Base-by-base conservation (phyloP, 2,113 vertebrate species). In the Eupsittula cactorum region DNA sequence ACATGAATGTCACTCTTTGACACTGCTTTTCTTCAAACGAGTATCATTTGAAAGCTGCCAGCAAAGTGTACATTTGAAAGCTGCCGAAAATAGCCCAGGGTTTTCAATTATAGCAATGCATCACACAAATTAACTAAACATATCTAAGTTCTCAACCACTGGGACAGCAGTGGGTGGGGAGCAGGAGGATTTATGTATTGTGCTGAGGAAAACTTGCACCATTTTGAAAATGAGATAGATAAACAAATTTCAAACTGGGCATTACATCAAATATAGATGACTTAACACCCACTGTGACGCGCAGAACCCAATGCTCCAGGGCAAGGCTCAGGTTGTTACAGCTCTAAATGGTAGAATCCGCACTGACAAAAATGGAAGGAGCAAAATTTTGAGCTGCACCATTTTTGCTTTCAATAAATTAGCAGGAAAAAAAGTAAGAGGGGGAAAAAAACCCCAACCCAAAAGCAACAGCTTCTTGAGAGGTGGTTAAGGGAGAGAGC, bases 91-190 rank as follows among this genome's bases (percentile, higher is more conserved):
- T 81, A 97, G 60, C 77, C 74, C 39, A 82, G 59, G 79, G 77
- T 92, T 93, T 97, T 96, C 91, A 90, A 84, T 95, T 86, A 94
- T 16, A 92, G 96, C 95, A 94, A 80, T 73, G 70, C 52, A 93
- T 82, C 77, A 81, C 71, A 92, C 82, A 92, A 86, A 95, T 94
- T 94, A 95, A 33, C 77, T 82, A 89, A 88, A 91, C 50, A 42
- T 39, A 86, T 52, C 8, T 70, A 90, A 90, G 85, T 78, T 93
- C 69, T 78, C 3, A 8, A 70, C 65, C 88, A 76, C 53, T 3
- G 3, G 55, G 91, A 95, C 55, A 93, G 77, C 73, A 95, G 91
- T 82, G 82, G 83, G 53, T 78, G 70, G 90, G 73, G 65, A 95
- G 41, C n/a, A 46, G 37, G 55, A 92, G 37, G 33, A 92, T 95